Conservation (phyloP, 1,140 invertebrate genomes). For the Pantala flavescens region DNA sequence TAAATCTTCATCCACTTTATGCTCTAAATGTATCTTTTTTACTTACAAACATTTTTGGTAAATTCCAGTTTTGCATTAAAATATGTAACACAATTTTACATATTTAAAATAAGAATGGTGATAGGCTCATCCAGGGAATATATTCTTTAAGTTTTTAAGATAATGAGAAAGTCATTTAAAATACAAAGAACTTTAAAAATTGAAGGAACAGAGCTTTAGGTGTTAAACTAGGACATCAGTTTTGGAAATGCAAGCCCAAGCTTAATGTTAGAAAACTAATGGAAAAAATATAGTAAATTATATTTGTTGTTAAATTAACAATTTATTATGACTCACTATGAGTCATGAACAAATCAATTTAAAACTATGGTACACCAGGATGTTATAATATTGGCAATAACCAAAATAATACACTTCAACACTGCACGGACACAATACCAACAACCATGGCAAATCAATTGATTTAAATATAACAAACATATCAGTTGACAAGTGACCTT, state of each 20-base stretch:
- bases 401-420: constrained; percentile 4
- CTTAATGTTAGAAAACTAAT: not conserved
- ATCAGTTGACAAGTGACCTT: not conserved
- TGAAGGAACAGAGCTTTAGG: too few relatives aligned
- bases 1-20: too few relatives aligned
- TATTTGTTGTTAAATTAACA: constrained; percentile 5
- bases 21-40: too few relatives aligned
- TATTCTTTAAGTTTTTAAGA: constrained; percentile 19
- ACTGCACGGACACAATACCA: constrained; percentile 7
- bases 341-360: constrained; percentile 8
- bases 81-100: too few relatives aligned
- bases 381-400: not conserved
- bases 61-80: too few relatives aligned
- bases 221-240: too few relatives aligned
- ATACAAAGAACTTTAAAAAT: too few relatives aligned
- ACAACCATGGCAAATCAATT: not conserved
- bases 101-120: too few relatives aligned
- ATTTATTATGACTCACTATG: constrained; percentile 1
- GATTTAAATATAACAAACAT: not conserved
- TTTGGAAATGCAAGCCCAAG: too few relatives aligned
- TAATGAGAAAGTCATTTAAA: too few relatives aligned
- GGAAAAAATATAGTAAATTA: not conserved
- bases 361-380: constrained; percentile 5
- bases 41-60: too few relatives aligned
- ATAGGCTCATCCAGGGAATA: too few relatives aligned